phyloP scores from a whole-genome alignment of 2,888 invertebrate genomes.

The Aporophyla nigra region DNA sequence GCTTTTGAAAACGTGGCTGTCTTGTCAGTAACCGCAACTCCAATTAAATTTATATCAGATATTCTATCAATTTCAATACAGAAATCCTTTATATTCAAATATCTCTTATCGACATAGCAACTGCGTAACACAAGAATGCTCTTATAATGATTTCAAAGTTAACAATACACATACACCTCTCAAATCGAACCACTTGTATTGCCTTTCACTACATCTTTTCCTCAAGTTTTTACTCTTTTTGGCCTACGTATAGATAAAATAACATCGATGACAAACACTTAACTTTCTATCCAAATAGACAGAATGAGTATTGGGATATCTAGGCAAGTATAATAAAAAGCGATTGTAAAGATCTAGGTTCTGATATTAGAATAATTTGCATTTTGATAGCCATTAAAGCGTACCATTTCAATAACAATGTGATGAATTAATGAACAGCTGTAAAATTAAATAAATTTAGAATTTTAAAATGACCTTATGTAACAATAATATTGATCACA shows the following conservation, averaged over 20 bases:
- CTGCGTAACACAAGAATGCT: constrained; percentile 25
- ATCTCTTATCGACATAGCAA: not conserved
- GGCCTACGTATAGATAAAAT: not conserved
- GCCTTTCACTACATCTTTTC: constrained; percentile 57
- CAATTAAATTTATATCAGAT: not conserved
- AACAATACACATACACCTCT: constrained; percentile 43
- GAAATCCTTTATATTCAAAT: constrained; percentile 11
- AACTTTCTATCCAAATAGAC: constrained; percentile 25
- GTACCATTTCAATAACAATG: constrained; percentile 19
- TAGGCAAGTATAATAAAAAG: not conserved
- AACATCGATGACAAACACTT: constrained; percentile 27
- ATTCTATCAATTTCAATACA: not conserved
- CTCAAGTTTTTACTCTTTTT: constrained; percentile 31
- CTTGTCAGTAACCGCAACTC: not conserved
- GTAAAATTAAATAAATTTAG: constrained; percentile 8
- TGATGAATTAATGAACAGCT: constrained; percentile 12
- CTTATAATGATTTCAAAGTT: constrained; percentile 25
- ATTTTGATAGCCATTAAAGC: constrained; percentile 25
- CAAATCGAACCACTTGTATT: constrained; percentile 28
- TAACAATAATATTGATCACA: not conserved
- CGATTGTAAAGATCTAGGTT: constrained; percentile 14
- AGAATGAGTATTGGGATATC: not conserved
- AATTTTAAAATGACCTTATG: not conserved
- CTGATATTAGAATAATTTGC: not conserved
- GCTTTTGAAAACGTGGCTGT: not conserved